Percentiles rank a stretch among this genome's conserved stretches.
phyloP scores from a whole-genome alignment of 2,113 vertebrate genomes.

The Delphinus delphis region DNA sequence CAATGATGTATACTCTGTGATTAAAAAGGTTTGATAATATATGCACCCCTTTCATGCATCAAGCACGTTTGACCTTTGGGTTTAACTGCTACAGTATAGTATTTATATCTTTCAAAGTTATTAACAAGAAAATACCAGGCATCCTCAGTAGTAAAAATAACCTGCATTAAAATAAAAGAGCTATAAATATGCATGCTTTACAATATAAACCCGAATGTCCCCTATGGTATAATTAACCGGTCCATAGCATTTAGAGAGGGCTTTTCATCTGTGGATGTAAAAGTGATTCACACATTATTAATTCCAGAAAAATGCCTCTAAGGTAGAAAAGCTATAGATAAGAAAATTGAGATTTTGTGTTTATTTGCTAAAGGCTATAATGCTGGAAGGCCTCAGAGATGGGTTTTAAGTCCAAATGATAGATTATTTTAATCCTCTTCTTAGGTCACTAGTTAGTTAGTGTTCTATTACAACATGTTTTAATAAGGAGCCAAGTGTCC shows the following conservation, averaged over 20 bases:
- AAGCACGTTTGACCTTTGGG: slow-evolving; percentile 58
- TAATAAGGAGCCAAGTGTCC: neutral
- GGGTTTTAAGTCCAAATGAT: slow-evolving; percentile 3
- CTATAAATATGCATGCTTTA: slow-evolving; percentile 71
- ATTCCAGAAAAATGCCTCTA: slow-evolving; percentile 49
- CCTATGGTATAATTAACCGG: slow-evolving; percentile 71
- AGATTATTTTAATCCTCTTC: neutral
- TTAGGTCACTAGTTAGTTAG: neutral
- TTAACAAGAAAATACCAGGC: slow-evolving; percentile 57
- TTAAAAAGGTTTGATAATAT: neutral
- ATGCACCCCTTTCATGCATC: neutral
- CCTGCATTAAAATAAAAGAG: slow-evolving; percentile 63
- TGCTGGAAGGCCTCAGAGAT: neutral
- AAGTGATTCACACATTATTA: slow-evolving; percentile 66
- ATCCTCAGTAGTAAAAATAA: slow-evolving; percentile 68
- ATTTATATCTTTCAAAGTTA: slow-evolving; percentile 67
- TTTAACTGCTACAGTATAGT: slow-evolving; percentile 41
- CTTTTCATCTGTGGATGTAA: slow-evolving; percentile 56
- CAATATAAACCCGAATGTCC: slow-evolving; percentile 62
- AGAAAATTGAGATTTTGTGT: slow-evolving; percentile 38
- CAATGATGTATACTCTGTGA: neutral
- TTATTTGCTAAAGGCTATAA: slow-evolving; percentile 31
- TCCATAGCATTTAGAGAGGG: slow-evolving; percentile 53
- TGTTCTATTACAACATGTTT: neutral
- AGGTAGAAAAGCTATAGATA: slow-evolving; percentile 50